Evolutionary conservation across 2,797 vertebrate species (phyloP), one percentile per base, ranked within the genome.

Genomic region (Melanotaenia maccullochi): DNA sequence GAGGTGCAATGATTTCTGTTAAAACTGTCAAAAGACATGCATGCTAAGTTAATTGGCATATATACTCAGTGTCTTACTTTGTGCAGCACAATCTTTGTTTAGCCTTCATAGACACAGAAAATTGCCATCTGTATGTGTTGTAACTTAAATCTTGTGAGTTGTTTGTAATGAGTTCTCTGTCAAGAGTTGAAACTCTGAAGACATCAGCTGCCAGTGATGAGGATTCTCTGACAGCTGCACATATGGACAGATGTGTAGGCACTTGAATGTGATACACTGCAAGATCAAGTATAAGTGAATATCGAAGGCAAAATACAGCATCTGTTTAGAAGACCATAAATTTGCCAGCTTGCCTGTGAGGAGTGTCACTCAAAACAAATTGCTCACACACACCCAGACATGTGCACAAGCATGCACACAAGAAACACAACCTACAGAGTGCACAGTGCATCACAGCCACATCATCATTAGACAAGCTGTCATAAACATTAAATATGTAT

Each of bases 321-420:
- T 90, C 83, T 92, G 91, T 83, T 85, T 77, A 72, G 82, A 76
- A 85, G 76, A 85, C 76, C 64, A 75, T 90, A 87, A 89, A 90
- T 90, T 82, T 87, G 66, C 79, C 78, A 77, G 81, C 87, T 85
- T 82, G 65, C 61, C 76, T 71, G 68, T 58, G 35, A 72, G 74
- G 58, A 70, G 67, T 91, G 89, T 87, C 89, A 89, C 69, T 87
- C 82, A 87, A 74, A 89, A 80, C 68, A 82, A 89, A 88, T 75
- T 73, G 78, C 72, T 62, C 44, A 59, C 44, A 60, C 32, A 59
- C 44, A 59, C 32, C 1, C 32, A 33, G 32, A 33, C 32, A 33
- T 33, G 30, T 49, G 35, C 38, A 57, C 49, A 28, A 57, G 36
- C 36, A 40, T 38, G n/a, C 33, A 54, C 40, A 42, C 40, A 18